Evolutionary conservation across 2,113 vertebrate species (phyloP), one percentile per base, ranked within the genome.

Genomic region (Cynocephalus volans): DNA sequence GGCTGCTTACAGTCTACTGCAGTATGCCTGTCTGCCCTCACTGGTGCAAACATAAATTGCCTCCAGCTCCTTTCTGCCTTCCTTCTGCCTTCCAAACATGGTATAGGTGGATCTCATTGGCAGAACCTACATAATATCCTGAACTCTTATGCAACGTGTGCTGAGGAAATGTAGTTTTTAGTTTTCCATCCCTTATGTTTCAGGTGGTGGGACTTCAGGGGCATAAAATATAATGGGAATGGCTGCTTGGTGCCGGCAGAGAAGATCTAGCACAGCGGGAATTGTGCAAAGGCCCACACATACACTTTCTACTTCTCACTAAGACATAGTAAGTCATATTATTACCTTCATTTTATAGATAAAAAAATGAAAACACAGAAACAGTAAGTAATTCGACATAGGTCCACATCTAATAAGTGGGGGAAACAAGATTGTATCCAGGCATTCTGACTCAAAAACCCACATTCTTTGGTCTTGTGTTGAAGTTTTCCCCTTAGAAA

Each of bases 51-150:
- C 15, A 75, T 6, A 24, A 33, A 26, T 23, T 15, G 7, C 24
- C 28, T 75, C 28, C n/a, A 1, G 2, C 1, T 24, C 28, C 21
- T 54, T 50, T 48, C 64, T 45, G 11, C 52, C 62, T 84, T 88
- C 36, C 64, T 50, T 48, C 64, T 45, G 11, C 52, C 62, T 84
- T 88, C 36, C 64, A 73, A 83, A 48, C 56, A 48, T 2, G 28
- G 41, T 17, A 1, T 4, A 28, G 6, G 12, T 31, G 6, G 21
- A 56, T 52, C 15, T 45, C 72, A 31, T 0, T 11, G 18, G 48
- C 48, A 72, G 48, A 81, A 45, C 2, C 28, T 87, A 23, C 48
- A 12, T 14, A 19, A 24, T n/a, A 67, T 28, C 72, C 60, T 81
- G 33, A 88, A 48, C 23, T 48, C 9, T 58, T 5, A 14, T 1